A percentile compares a stretch with the other conserved stretches of the same genome.
Evolutionary conservation across 2,113 vertebrate species (phyloP).

Genomic region (Pteronura brasiliensis): DNA sequence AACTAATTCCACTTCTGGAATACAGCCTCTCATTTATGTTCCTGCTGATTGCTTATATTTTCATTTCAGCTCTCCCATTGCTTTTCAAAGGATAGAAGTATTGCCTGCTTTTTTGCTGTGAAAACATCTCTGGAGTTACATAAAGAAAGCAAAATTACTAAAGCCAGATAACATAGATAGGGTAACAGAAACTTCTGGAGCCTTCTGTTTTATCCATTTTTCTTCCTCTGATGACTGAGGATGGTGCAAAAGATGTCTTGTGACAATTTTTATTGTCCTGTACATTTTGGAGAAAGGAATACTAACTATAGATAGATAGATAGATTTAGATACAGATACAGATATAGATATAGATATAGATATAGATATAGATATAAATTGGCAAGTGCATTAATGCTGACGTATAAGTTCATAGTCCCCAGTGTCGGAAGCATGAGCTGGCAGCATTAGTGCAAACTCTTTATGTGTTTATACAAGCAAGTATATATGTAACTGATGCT

Average conservation of each 20-base stretch:
- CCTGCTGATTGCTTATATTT: constrained; percentile 56
- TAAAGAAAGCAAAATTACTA: constrained; percentile 70
- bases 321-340: too few species aligned
- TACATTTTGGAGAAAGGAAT: constrained; percentile 18
- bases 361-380: not conserved
- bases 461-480: not conserved
- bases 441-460: not conserved
- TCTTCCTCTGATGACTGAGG: constrained; percentile 12
- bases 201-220: constrained; percentile 58
- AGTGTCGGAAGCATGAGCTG: not conserved
- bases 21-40: constrained; percentile 30
- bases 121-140: constrained; percentile 57
- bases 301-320: too few species aligned
- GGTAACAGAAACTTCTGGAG: constrained; percentile 43
- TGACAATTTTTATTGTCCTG: not conserved
- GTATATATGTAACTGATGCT: not conserved
- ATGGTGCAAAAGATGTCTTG: constrained; percentile 54
- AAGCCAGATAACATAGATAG: constrained; percentile 58
- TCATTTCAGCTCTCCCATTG: constrained; percentile 22
- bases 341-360: not conserved
- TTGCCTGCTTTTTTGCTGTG: constrained; percentile 59
- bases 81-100: constrained; percentile 37
- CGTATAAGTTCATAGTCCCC: not conserved
- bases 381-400: not conserved
- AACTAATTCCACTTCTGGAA: constrained; percentile 59